Conservation (phyloP, 1,140 invertebrate genomes). For the Drosophila simulans region DNA sequence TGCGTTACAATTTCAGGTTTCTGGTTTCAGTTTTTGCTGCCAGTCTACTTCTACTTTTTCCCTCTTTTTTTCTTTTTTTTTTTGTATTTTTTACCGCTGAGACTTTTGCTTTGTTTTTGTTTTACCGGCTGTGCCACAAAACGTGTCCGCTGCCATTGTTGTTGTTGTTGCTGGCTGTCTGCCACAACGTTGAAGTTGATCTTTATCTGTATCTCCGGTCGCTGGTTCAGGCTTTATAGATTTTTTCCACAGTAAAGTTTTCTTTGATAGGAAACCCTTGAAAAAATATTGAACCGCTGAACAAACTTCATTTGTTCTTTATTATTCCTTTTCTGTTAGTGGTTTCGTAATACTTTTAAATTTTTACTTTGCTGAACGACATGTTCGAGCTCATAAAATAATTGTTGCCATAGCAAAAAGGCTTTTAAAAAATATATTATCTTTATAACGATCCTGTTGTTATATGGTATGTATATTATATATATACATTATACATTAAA, state of each 20-base stretch:
- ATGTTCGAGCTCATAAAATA: too few species aligned
- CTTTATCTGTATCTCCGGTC: constrained; percentile 76
- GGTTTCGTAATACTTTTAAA: too few species aligned
- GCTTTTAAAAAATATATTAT: too few species aligned
- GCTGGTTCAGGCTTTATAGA: constrained; percentile 56
- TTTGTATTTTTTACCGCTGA: constrained; percentile 19
- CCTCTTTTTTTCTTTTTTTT: constrained; percentile 17
- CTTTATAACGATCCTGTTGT: too few species aligned
- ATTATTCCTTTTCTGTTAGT: too few species aligned
- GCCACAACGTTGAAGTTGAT: constrained; percentile 76
- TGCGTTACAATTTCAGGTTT: constrained; percentile 83
- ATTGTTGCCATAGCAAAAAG: too few species aligned
- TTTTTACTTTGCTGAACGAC: too few species aligned
- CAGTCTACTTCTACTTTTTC: constrained; percentile 67
- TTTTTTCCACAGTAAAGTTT: constrained; percentile 11
- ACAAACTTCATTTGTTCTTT: too few species aligned
- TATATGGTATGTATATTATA: too few species aligned
- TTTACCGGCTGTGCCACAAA: constrained; percentile 78
- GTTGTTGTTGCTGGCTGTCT: constrained; percentile 55
- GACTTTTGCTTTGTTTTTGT: constrained; percentile 52
- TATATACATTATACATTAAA: too few species aligned
- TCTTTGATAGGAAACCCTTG: background rate
- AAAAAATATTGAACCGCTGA: too few species aligned
- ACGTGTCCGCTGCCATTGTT: constrained; percentile 60
- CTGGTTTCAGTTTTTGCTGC: constrained; percentile 58